These are phyloP conservation scores for Liasis olivaceus DNA, from an alignment of 2,797 vertebrate species.

Conservation along the genomic window DNA sequence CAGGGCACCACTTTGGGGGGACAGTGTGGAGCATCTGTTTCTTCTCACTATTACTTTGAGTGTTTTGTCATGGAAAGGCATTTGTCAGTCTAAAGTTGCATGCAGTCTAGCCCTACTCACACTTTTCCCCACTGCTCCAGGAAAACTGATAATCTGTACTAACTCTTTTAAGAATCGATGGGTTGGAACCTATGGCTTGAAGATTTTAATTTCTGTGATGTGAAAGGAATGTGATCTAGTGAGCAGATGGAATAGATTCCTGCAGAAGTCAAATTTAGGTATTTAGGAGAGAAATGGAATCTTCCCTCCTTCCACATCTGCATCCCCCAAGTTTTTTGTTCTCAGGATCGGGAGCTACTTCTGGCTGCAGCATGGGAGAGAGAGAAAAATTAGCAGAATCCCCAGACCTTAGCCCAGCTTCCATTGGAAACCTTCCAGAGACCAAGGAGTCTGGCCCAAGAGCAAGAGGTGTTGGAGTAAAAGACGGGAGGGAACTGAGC, in stretches of 20 bases:
- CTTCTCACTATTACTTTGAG: background rate
- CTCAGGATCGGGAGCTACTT: background rate
- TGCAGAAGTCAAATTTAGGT: background rate
- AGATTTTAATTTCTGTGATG: background rate
- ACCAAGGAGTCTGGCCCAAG: background rate
- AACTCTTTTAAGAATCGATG: background rate
- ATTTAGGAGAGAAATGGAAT: background rate
- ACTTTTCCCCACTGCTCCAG: background rate
- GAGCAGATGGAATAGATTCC: background rate
- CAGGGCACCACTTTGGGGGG: background rate
- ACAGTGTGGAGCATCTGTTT: background rate
- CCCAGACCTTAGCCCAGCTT: background rate
- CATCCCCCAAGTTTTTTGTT: background rate
- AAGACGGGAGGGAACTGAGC: background rate
- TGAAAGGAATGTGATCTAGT: background rate
- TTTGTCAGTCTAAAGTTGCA: background rate
- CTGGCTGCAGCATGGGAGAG: background rate
- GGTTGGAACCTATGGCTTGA: background rate
- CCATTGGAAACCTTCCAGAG: background rate
- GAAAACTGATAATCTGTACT: background rate
- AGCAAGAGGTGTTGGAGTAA: background rate
- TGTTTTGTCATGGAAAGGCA: background rate
- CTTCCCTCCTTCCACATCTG: background rate
- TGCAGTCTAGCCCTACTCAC: background rate
- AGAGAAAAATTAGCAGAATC: background rate